These are phyloP conservation scores for Venustoraphidia nigricollis DNA, from an alignment of 2,888 invertebrate species.

Conservation along the genomic window DNA sequence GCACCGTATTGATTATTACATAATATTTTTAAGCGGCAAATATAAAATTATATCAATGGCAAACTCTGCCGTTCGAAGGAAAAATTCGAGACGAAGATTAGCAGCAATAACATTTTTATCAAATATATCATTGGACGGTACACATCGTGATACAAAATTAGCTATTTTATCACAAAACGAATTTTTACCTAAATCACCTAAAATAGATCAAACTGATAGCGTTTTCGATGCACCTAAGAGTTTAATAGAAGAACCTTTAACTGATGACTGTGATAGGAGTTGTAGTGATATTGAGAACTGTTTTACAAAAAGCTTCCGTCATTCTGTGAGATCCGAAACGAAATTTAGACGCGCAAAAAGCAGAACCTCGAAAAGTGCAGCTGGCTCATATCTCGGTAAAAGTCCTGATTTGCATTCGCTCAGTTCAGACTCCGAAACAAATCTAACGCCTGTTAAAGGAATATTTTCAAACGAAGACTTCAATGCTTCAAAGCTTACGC, in stretches of 20 bases:
- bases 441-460: conserved; percentile 46
- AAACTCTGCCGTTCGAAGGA: conserved; percentile 32
- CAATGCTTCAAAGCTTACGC: conserved; percentile 21
- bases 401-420: conserved; percentile 38
- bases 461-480: conserved; percentile 19
- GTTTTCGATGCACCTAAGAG: conserved; percentile 10
- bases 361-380: conserved; percentile 4
- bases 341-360: conserved; percentile 13
- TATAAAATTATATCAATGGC: conserved; percentile 26
- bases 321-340: conserved; percentile 8
- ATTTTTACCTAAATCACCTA: conserved; percentile 17
- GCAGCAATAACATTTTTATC: conserved; percentile 89
- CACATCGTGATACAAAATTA: conserved; percentile 56
- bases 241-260: conserved; percentile 15
- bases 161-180: conserved; percentile 29
- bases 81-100: conserved; percentile 66
- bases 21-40: no score
- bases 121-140: conserved; percentile 89
- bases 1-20: no score
- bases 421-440: conserved; percentile 62
- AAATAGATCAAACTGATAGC: background rate
- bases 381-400: conserved; percentile 12
- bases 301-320: conserved; percentile 10
- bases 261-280: conserved; percentile 25
- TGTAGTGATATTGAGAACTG: conserved; percentile 20